phyloP scores from a whole-genome alignment of 2,888 invertebrate species.

The Mesorhabditis sp. region DNA sequence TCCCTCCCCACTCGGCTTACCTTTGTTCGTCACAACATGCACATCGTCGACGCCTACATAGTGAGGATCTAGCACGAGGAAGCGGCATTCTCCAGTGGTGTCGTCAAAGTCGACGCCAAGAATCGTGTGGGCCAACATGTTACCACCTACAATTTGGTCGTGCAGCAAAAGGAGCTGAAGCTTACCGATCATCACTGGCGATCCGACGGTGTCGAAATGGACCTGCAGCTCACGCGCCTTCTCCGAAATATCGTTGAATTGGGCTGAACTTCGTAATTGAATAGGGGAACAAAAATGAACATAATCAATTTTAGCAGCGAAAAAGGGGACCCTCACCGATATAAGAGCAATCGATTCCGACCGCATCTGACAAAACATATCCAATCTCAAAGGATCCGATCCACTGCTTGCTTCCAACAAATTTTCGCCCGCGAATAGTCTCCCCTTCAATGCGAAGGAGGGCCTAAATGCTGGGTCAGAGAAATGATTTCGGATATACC shows the following conservation, averaged over 20 bases:
- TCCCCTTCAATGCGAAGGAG: conserved; percentile 92
- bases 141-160: conserved; percentile 72
- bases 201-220: conserved; percentile 88
- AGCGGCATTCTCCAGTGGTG: conserved; percentile 75
- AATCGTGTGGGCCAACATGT: conserved; percentile 94
- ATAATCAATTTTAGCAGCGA: not conserved
- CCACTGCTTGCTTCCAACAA: conserved; percentile 89
- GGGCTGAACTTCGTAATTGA: conserved; percentile 35
- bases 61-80: conserved; percentile 96
- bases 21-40: conserved; percentile 33
- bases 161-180: not conserved
- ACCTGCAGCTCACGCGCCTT: conserved; percentile 78
- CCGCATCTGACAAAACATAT: conserved; percentile 67
- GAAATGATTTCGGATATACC: conserved; percentile 44
- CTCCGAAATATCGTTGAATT: conserved; percentile 56
- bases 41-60: conserved; percentile 70
- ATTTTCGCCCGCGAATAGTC: conserved; percentile 60
- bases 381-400: conserved; percentile 96
- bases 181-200: conserved; percentile 94
- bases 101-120: conserved; percentile 85
- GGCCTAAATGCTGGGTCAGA: conserved; percentile 66
- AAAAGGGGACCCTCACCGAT: not conserved
- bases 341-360: not conserved
- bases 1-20: not conserved
- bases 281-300: not conserved